A percentile compares a stretch with the other conserved stretches of the same genome.
Conservation (phyloP, 2,797 vertebrate species). For the Leuciscus waleckii region DNA sequence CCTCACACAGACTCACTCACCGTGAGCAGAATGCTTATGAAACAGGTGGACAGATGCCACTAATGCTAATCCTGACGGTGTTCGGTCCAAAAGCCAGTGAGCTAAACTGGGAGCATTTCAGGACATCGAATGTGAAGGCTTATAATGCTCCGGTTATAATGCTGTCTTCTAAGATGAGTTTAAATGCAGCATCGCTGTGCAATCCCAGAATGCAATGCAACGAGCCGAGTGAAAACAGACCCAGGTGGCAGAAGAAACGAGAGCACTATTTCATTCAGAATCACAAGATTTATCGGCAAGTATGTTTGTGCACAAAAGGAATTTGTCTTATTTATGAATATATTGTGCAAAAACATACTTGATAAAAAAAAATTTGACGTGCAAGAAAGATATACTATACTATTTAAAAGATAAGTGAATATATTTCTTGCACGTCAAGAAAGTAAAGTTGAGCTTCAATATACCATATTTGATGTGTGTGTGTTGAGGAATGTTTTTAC, state of each 20-base stretch:
- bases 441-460: background rate
- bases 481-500: background rate
- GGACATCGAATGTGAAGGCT: background rate
- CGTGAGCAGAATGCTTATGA: slow-evolving; percentile 8
- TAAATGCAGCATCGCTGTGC: background rate
- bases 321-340: too few species aligned
- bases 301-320: too few species aligned
- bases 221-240: background rate
- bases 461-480: background rate
- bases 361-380: too few species aligned
- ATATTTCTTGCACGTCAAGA: background rate
- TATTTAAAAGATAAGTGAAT: background rate
- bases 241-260: background rate
- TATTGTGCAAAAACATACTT: too few species aligned
- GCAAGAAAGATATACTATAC: too few species aligned
- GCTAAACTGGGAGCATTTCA: background rate
- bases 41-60: slow-evolving; percentile 10
- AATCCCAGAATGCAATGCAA: background rate
- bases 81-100: background rate
- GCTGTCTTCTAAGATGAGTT: background rate
- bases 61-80: slow-evolving; percentile 17
- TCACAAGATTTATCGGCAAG: background rate
- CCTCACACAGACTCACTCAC: background rate
- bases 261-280: background rate
- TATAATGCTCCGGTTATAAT: background rate